A percentile compares a stretch with the other conserved stretches of the same genome.
Evolutionary conservation across 2,888 invertebrate species (phyloP).

Genomic region (Lasioglossum zephyrum): DNA sequence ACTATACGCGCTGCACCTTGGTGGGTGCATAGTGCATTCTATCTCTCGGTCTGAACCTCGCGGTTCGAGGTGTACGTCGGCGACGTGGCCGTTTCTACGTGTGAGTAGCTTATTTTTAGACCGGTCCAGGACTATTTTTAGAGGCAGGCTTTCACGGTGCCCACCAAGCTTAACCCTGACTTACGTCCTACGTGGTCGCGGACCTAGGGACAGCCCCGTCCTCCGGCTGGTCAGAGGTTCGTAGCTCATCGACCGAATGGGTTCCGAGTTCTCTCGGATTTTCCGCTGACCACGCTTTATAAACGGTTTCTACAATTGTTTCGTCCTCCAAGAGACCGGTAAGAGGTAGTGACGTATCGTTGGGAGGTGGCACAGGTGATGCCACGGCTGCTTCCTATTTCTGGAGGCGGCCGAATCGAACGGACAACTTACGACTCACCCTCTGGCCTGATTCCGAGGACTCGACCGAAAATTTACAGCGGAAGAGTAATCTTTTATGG

Average conservation of each 20-base stretch:
- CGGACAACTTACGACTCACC: conserved; percentile 49
- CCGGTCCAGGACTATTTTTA: conserved; percentile 83
- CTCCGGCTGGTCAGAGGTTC: conserved; percentile 8
- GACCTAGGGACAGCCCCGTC: conserved; percentile 48
- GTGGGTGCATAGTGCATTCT: conserved; percentile 49
- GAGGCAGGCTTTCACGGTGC: conserved; percentile 78
- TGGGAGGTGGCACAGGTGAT: conserved; percentile 37
- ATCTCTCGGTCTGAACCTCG: conserved; percentile 41
- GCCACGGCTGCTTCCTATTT: conserved; percentile 72
- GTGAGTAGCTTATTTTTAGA: conserved; percentile 81
- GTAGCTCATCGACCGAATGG: neutral
- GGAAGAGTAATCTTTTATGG: neutral
- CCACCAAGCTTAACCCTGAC: conserved; percentile 83
- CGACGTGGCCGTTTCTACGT: conserved; percentile 39
- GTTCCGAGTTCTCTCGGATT: neutral
- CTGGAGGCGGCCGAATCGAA: conserved; percentile 60
- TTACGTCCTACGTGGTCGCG: conserved; percentile 76
- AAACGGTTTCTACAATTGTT: neutral
- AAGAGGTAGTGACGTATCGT: neutral
- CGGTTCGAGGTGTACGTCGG: conserved; percentile 34
- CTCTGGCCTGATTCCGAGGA: conserved; percentile 65
- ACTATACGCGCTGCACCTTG: conserved; percentile 52
- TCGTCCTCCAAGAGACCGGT: neutral
- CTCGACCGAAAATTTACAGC: neutral
- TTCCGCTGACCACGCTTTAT: neutral